Evolutionary conservation across 1,140 invertebrate species (phyloP), one percentile per base, ranked within the genome.

Genomic region (Battus philenor): DNA sequence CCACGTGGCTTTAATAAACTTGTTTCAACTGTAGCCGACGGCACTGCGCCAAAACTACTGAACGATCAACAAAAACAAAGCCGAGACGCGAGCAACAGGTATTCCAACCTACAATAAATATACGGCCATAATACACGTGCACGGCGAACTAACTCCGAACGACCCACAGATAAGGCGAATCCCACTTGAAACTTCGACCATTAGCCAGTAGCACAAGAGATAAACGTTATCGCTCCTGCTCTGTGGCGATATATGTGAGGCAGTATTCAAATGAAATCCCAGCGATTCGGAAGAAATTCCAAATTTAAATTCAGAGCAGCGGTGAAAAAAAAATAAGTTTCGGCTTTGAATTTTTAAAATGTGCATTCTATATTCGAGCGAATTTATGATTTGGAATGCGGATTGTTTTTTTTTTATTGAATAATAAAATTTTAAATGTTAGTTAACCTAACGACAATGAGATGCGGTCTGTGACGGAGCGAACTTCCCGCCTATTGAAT

Each of bases 1-100:
- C 38, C 38, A 27, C 24, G 24, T 41, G 33, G 38, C 44, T 47
- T 30, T 60, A 65, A 58, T 59, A 65, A 65, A 61, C 52, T 61
- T 50, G 54, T 60, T 54, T 29, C 38, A 41, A 41, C 38, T 41
- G 22, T 27, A 41, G 17, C 38, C 38, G 38, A 41, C 24, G 36
- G 24, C 22, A 48, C 46, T 48, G 29, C 50, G 50, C 64, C 66
- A 50, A 70, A 66, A 66, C 69, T 68, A 66, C 60, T 52, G 30
- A 54, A 58, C 63, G 61, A 71, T 69, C 69, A 76, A 73, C 69
- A 76, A 79, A 79, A 79, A 79, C 75, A 79, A 79, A 57, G 64
- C 64, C 18, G 15, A 9, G 32, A 36, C 31, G 18, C 45, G 54
- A 48, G 75, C 75, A 79, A 76, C 75, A 76, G 75, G 75, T 76